Percentiles rank a stretch among this genome's conserved stretches.
These are phyloP conservation scores for Pissodes strobi DNA, from an alignment of 1,140 invertebrate species.

Conservation along the genomic window DNA sequence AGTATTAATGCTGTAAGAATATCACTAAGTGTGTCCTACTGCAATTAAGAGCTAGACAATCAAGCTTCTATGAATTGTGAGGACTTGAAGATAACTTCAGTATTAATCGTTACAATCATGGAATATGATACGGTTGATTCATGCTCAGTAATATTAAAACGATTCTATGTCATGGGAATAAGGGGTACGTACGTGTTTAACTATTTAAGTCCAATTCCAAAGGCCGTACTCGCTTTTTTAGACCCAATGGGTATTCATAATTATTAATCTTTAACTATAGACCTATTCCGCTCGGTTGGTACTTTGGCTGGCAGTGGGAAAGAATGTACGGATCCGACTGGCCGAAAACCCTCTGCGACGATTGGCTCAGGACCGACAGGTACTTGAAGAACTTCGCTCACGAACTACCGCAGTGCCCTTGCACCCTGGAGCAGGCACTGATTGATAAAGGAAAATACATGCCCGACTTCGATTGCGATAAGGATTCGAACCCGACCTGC, in stretches of 20 bases:
- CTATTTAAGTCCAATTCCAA: no score
- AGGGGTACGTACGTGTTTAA: no score
- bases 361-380: conserved; percentile 86
- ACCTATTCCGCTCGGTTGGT: conserved; percentile 91
- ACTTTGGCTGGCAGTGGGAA: conserved; percentile 88
- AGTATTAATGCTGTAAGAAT: no score
- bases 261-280: conserved; percentile 44
- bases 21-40: no score
- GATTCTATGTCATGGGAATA: no score
- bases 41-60: no score
- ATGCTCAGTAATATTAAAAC: no score
- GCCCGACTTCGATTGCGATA: conserved; percentile 90
- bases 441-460: conserved; percentile 90
- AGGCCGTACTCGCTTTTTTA: background rate
- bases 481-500: conserved; percentile 87
- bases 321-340: conserved; percentile 74
- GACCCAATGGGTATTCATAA: background rate
- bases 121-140: no score
- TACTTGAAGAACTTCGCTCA: conserved; percentile 86
- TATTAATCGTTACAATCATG: no score
- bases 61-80: no score
- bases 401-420: conserved; percentile 87
- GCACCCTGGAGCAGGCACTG: conserved; percentile 86
- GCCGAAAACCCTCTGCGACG: conserved; percentile 80
- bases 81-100: no score